These are phyloP conservation scores for Trisateles emortualis DNA, from an alignment of 2,888 invertebrate genomes.

Conservation along the genomic window DNA sequence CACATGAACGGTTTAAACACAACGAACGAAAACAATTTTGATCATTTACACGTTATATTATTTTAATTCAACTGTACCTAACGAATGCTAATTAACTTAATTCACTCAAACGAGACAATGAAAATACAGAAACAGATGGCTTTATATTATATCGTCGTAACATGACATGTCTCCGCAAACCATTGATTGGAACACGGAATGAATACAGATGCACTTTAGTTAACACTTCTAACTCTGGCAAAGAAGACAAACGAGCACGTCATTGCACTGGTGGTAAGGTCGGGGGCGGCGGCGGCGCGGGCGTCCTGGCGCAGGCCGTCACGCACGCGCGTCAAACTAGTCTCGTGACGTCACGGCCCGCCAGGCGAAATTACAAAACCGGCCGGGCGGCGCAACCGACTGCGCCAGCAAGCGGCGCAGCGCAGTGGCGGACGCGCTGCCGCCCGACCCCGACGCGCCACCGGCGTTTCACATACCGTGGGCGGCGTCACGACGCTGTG, in stretches of 20 bases:
- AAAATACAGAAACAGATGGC: constrained; percentile 16
- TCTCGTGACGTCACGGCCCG: constrained; percentile 84
- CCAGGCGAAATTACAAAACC: constrained; percentile 85
- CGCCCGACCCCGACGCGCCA: constrained; percentile 85
- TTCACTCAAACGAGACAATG: constrained; percentile 11
- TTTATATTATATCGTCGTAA: constrained; percentile 7
- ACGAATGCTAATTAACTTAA: constrained; percentile 4
- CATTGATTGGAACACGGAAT: constrained; percentile 17
- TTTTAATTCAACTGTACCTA: constrained; percentile 8
- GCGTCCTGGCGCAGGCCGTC: constrained; percentile 81
- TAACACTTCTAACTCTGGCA: constrained; percentile 50
- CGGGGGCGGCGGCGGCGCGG: constrained; percentile 78
- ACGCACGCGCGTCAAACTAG: constrained; percentile 84
- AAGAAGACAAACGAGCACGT: constrained; percentile 76
- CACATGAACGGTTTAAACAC: constrained; percentile 46
- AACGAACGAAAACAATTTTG: constrained; percentile 28
- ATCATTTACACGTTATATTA: constrained; percentile 8
- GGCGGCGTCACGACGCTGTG: constrained; percentile 82
- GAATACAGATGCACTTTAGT: constrained; percentile 34
- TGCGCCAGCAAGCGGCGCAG: constrained; percentile 69
- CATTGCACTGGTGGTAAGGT: constrained; percentile 79
- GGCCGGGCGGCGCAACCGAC: constrained; percentile 76
- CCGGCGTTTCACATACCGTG: constrained; percentile 79
- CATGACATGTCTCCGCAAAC: constrained; percentile 26
- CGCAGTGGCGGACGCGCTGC: constrained; percentile 84